Conservation (phyloP, 2,888 invertebrate species). For the Andrena dorsata region DNA sequence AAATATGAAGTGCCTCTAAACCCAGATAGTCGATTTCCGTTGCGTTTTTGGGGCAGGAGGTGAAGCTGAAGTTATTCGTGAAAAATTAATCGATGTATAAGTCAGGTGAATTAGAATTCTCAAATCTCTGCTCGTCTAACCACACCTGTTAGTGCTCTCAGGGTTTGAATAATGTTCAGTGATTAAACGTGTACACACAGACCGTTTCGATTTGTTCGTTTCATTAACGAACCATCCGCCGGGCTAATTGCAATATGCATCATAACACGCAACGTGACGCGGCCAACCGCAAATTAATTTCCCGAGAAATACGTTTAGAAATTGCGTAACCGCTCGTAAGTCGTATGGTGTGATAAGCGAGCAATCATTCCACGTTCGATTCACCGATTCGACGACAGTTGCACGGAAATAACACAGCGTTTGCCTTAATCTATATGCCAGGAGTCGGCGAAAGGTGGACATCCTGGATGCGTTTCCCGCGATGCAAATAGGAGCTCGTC, state of each 20-base stretch:
- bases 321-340: conserved; percentile 33
- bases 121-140: background rate
- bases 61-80: no score
- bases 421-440: background rate
- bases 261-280: conserved; percentile 16
- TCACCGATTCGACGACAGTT: conserved; percentile 1
- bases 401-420: background rate
- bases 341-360: conserved; percentile 15
- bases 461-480: no score
- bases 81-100: no score
- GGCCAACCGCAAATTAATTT: conserved; percentile 31
- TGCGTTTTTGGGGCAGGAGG: background rate
- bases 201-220: conserved; percentile 17
- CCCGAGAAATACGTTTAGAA: conserved; percentile 36
- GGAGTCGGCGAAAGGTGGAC: background rate
- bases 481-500: conserved; percentile 6
- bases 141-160: background rate
- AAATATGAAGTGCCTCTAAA: background rate
- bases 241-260: conserved; percentile 44
- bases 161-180: background rate
- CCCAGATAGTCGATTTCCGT: background rate
- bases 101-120: background rate
- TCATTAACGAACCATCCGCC: conserved; percentile 29
- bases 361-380: conserved; percentile 10
- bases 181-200: background rate